These are phyloP conservation scores for Neoniphon sammara DNA, from an alignment of 2,797 vertebrate genomes.

Conservation along the genomic window DNA sequence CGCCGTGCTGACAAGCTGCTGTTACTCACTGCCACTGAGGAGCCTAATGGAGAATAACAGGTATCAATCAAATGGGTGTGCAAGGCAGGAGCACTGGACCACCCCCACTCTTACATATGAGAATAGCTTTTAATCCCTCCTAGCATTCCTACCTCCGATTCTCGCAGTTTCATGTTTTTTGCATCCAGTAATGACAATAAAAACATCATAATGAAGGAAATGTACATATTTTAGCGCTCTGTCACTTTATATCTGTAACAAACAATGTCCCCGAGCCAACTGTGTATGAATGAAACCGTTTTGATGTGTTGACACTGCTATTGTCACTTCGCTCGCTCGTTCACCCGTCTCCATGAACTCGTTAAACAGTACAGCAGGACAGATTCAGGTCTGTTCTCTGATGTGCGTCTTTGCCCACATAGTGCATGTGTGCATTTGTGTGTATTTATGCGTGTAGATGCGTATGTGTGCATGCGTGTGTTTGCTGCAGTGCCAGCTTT, in stretches of 20 bases:
- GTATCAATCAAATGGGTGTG: too few relatives aligned
- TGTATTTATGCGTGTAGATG: background rate
- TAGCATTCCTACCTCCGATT: too few relatives aligned
- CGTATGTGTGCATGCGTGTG: constrained; percentile 1
- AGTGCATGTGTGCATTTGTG: background rate
- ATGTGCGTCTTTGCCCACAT: background rate
- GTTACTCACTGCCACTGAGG: too few relatives aligned
- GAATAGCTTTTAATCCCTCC: too few relatives aligned
- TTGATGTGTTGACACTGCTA: constrained; percentile 7
- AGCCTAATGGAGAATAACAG: too few relatives aligned
- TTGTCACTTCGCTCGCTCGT: background rate
- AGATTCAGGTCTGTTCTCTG: constrained; percentile 7
- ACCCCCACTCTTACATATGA: too few relatives aligned
- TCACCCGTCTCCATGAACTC: constrained; percentile 21
- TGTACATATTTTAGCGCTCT: too few relatives aligned
- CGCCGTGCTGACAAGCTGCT: too few relatives aligned
- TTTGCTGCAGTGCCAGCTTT: constrained; percentile 42
- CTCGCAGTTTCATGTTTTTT: too few relatives aligned
- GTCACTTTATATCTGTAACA: too few relatives aligned
- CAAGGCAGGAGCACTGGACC: too few relatives aligned
- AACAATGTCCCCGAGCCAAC: background rate
- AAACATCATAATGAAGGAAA: background rate
- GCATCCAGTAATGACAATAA: too few relatives aligned
- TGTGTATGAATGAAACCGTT: constrained; percentile 4
- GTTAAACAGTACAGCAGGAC: constrained; percentile 6